Conservation (phyloP, 2,888 invertebrate genomes). For the Megamerina dolium region DNA sequence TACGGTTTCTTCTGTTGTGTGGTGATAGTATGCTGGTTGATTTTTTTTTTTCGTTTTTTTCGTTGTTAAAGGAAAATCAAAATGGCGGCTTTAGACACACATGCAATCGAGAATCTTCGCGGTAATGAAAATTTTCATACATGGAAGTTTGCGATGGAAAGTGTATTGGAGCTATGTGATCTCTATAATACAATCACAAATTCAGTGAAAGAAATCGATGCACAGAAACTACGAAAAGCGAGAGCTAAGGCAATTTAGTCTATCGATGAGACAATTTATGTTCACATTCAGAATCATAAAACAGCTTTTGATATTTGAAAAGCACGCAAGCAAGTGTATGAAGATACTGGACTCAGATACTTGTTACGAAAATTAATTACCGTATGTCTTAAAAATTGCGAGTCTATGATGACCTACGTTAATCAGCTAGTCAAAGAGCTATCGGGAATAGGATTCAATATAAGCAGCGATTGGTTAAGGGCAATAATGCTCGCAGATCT, state of each 20-base stretch:
- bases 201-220: conserved; percentile 8
- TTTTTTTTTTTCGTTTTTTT: too few relatives aligned
- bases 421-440: neutral
- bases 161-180: conserved; percentile 4
- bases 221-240: conserved; percentile 6
- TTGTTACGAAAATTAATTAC: conserved; percentile 3
- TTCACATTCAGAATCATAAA: too few relatives aligned
- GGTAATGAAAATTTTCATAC: conserved; percentile 10
- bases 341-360: neutral
- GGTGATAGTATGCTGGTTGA: too few relatives aligned
- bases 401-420: neutral
- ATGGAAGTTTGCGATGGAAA: conserved; percentile 13
- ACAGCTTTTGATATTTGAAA: too few relatives aligned
- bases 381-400: neutral
- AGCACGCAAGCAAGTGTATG: neutral
- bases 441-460: neutral
- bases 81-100: too few relatives aligned
- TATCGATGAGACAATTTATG: conserved; percentile 11
- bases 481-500: too few relatives aligned
- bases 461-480: too few relatives aligned
- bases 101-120: conserved; percentile 10
- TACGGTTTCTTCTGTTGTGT: too few relatives aligned
- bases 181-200: conserved; percentile 5
- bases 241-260: conserved; percentile 8
- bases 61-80: too few relatives aligned